A percentile compares a stretch with the other conserved stretches of the same genome.
phyloP scores from a whole-genome alignment of 2,797 vertebrate species.

The Leptatherina wallacei region DNA sequence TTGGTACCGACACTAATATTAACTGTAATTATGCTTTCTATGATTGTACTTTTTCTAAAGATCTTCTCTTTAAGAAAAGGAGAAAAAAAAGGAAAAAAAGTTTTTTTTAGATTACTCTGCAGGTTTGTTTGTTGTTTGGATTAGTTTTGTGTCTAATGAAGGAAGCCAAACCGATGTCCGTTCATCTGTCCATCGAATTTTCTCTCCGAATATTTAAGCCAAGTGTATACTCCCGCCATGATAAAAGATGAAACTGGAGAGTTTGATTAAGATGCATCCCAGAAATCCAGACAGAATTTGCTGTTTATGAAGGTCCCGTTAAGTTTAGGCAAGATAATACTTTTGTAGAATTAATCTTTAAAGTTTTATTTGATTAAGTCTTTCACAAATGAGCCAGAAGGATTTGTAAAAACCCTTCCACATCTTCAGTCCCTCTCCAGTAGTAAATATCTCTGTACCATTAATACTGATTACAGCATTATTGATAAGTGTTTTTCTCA shows the following conservation, averaged over 20 bases:
- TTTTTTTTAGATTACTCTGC: slow-evolving; percentile 53
- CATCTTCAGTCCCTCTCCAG: slow-evolving; percentile 11
- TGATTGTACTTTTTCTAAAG: slow-evolving; percentile 80
- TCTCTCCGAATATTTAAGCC: slow-evolving; percentile 8
- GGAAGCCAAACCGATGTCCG: slow-evolving; percentile 37
- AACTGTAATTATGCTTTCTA: slow-evolving; percentile 68
- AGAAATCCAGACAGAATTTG: neutral
- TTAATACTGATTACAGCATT: slow-evolving; percentile 32
- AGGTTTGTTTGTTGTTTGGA: slow-evolving; percentile 47
- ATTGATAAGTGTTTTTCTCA: slow-evolving; percentile 32
- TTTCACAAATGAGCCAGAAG: neutral
- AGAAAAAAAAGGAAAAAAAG: neutral
- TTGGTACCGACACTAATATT: slow-evolving; percentile 65
- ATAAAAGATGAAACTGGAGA: neutral
- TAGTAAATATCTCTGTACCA: slow-evolving; percentile 18
- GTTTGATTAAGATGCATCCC: neutral
- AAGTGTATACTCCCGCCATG: neutral
- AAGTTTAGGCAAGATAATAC: neutral
- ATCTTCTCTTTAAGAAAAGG: slow-evolving; percentile 28
- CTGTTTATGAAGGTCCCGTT: neutral
- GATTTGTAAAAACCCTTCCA: neutral
- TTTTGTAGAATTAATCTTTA: slow-evolving; percentile 17
- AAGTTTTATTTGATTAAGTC: slow-evolving; percentile 12
- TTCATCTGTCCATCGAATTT: slow-evolving; percentile 16
- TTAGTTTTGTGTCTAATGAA: slow-evolving; percentile 41